Base-by-base conservation (phyloP, 2,113 vertebrate genomes). In the Scytalopus superciliaris region DNA sequence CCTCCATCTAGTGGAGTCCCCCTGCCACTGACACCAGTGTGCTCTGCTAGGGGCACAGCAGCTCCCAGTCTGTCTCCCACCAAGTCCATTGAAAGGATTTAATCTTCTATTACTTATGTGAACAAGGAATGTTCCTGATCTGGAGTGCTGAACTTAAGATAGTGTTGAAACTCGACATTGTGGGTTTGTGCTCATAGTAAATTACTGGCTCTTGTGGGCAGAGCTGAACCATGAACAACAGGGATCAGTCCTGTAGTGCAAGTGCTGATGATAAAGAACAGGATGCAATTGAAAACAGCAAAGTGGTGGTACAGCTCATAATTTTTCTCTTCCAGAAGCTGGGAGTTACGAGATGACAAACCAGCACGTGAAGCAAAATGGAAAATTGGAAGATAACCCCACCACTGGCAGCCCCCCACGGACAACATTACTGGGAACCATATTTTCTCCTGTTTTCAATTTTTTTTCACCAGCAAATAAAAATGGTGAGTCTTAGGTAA, bases 391-490 rank as follows among this genome's bases (percentile, higher is more conserved):
- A 96, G 99, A 99, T 96, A 98, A 98, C n/a, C 97, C 98, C 57
- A 82, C 98, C 80, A 94, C 98, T 45, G 97, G 97, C 95, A 99
- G 98, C 86, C 99, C 99, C 55, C 99, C 99, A 40, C 98, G 99
- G 93, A 99, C 99, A 64, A 99, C 99, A 0, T 98, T 99, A 93
- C 97, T 99, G 93, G 99, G 99, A 95, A 99, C 99, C 95, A 99
- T 99, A 97, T 99, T 99, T 98, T 99, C 99, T 94, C 99, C 99
- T 4, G 99, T 99, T 92, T 99, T 99, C 97, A 99, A 99, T 98
- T 99, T 99, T 97, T 99, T 99, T 98, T 99, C 99, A 98, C 98
- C 99, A 98, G 98, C 99, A 98, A 99, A 98, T 98, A 99, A 99
- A 98, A 99, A 99, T 98, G 99, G 99, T 99, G 97, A 97, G 93